Evolutionary conservation across 2,797 vertebrate genomes (phyloP).

Genomic region (Anniella stebbinsi): DNA sequence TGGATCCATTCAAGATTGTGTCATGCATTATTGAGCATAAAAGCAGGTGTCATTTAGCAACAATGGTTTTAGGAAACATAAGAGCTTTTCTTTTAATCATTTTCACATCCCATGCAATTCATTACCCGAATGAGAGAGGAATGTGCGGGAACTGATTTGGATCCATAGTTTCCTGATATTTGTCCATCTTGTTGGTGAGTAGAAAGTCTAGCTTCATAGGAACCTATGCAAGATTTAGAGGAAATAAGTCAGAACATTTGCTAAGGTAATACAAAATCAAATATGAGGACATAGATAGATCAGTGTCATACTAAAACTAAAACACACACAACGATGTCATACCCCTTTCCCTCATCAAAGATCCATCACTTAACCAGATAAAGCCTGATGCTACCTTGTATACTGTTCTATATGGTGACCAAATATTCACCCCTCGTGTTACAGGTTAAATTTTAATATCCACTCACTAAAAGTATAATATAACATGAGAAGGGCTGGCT

Average conservation of each 20-base stretch:
- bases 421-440: background rate
- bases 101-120: slow-evolving; percentile 2
- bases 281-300: slow-evolving; percentile 22
- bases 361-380: slow-evolving; percentile 7
- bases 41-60: background rate
- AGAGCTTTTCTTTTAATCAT: background rate
- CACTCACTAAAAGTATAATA: background rate
- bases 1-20: background rate
- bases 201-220: slow-evolving; percentile 81
- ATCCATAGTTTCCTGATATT: slow-evolving; percentile 81
- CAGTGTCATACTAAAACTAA: background rate
- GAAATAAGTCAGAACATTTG: slow-evolving; percentile 29
- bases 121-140: slow-evolving; percentile 84
- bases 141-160: slow-evolving; percentile 79
- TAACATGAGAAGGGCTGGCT: background rate
- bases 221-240: slow-evolving; percentile 72
- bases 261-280: slow-evolving; percentile 1
- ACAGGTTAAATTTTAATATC: background rate
- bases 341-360: slow-evolving; percentile 3
- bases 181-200: slow-evolving; percentile 81
- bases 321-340: background rate
- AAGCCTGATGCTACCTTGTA: background rate
- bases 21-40: slow-evolving; percentile 1
- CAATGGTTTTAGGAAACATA: background rate
- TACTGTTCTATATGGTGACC: background rate